Evolutionary conservation across 1,140 invertebrate species (phyloP), one percentile per base, ranked within the genome.

Genomic region (Hormaphis cornu): DNA sequence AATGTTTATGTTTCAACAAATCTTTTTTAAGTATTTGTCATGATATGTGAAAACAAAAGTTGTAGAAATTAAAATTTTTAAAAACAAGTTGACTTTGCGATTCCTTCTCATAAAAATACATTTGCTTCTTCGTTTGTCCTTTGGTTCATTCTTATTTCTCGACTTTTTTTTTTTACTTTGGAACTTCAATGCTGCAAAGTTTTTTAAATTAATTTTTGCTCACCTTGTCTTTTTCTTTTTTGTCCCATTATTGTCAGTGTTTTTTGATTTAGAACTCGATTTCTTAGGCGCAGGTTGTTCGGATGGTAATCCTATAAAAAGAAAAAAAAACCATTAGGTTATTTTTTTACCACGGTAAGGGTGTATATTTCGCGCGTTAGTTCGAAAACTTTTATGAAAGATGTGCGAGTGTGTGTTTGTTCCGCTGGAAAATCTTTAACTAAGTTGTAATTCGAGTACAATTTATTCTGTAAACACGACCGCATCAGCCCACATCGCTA

Each of bases 141-240:
- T 63, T 37, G 16, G 37, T 37, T 63, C 26, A 8, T 35, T 18
- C 26, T 40, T 12, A 42, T 40, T 18, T n/a, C n/a, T n/a, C n/a
- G n/a, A n/a, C n/a, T n/a, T n/a, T n/a, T n/a, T n/a, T n/a, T n/a
- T n/a, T n/a, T n/a, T n/a, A n/a, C n/a, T n/a, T n/a, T n/a, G n/a
- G n/a, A n/a, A n/a, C n/a, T n/a, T n/a, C n/a, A n/a, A n/a, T n/a
- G n/a, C n/a, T n/a, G n/a, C n/a, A n/a, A n/a, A n/a, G n/a, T n/a
- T n/a, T n/a, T n/a, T n/a, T n/a, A n/a, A n/a, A n/a, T n/a, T n/a
- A n/a, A n/a, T n/a, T 20, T 3, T 8, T 28, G 24, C 77, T 77
- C 78, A 93, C 91, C 91, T 89, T 24, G 91, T 95, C 82, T 95
- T 94, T 79, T 95, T 95, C 79, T 95, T 94, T 75, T 94, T 94